Conservation (phyloP, 1,140 invertebrate genomes). For the Bradysia coprophila region DNA sequence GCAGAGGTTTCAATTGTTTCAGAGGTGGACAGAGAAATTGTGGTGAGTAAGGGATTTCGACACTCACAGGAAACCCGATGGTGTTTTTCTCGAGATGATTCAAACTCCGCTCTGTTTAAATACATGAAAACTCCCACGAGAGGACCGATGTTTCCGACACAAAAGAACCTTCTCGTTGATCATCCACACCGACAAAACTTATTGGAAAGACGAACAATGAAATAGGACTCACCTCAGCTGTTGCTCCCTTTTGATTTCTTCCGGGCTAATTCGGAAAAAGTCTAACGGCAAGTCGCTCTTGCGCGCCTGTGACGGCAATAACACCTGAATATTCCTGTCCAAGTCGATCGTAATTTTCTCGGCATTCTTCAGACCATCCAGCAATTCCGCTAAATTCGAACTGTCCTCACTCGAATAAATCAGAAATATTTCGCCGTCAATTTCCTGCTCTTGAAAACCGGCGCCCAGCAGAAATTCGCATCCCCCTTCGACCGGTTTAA, state of each 20-base stretch:
- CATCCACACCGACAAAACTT: too few relatives aligned
- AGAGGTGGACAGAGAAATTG: too few relatives aligned
- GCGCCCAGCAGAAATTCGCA: constrained; percentile 66
- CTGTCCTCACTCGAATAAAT: constrained; percentile 14
- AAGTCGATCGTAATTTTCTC: constrained; percentile 68
- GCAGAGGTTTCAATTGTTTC: too few relatives aligned
- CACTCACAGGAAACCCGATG: too few relatives aligned
- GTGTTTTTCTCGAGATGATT: too few relatives aligned
- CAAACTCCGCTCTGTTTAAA: too few relatives aligned
- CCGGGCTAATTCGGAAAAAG: constrained; percentile 59
- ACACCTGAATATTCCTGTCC: constrained; percentile 68
- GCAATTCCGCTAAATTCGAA: constrained; percentile 32
- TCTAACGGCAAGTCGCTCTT: constrained; percentile 55
- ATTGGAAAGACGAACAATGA: too few relatives aligned
- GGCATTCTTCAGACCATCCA: constrained; percentile 56
- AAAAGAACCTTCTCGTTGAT: too few relatives aligned
- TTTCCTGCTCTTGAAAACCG: constrained; percentile 48
- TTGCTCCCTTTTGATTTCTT: constrained; percentile 74
- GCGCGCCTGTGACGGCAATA: constrained; percentile 51
- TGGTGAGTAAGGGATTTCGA: too few relatives aligned
- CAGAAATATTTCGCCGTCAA: constrained; percentile 21
- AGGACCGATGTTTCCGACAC: too few relatives aligned
- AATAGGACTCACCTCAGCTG: constrained; percentile 35
- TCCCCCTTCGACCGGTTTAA: constrained; percentile 57
- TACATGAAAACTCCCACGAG: too few relatives aligned